Conservation (phyloP, 2,888 invertebrate species). For the Dicyrtoma fusca region DNA sequence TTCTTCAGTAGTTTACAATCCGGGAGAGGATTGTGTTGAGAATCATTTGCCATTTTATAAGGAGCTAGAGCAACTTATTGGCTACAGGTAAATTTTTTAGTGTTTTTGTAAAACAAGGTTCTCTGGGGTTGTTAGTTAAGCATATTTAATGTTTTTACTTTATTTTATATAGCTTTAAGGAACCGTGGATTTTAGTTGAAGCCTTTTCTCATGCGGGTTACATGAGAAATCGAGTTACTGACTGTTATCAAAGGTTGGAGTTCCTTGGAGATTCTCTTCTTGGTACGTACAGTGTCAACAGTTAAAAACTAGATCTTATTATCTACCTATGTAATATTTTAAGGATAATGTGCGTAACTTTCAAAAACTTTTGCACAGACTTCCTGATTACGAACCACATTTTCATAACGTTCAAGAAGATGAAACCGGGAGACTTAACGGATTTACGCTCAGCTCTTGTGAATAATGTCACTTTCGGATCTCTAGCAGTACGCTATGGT, state of each 20-base stretch:
- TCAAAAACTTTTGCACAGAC: constrained; percentile 63
- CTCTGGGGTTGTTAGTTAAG: no score
- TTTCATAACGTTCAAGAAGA: constrained; percentile 65
- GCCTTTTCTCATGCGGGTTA: constrained; percentile 93
- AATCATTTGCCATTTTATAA: constrained; percentile 41
- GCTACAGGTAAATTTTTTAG: constrained; percentile 69
- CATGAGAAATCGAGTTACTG: constrained; percentile 77
- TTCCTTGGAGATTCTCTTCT: constrained; percentile 90
- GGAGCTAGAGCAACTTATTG: constrained; percentile 67
- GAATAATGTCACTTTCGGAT: constrained; percentile 94
- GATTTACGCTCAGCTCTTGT: constrained; percentile 93
- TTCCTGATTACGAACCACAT: constrained; percentile 86
- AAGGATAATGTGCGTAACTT: no score
- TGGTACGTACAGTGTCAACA: constrained; percentile 59
- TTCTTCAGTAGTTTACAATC: neutral
- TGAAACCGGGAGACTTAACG: constrained; percentile 79
- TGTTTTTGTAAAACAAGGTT: no score
- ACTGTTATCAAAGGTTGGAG: constrained; percentile 87
- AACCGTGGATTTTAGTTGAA: constrained; percentile 60
- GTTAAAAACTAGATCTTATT: neutral
- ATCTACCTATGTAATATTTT: no score
- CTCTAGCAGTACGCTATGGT: constrained; percentile 80
- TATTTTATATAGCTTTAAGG: constrained; percentile 50
- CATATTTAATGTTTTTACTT: no score
- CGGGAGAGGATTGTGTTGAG: neutral